These are phyloP conservation scores for Pseudomyrmex concolor DNA, from an alignment of 1,140 invertebrate species.

Conservation along the genomic window DNA sequence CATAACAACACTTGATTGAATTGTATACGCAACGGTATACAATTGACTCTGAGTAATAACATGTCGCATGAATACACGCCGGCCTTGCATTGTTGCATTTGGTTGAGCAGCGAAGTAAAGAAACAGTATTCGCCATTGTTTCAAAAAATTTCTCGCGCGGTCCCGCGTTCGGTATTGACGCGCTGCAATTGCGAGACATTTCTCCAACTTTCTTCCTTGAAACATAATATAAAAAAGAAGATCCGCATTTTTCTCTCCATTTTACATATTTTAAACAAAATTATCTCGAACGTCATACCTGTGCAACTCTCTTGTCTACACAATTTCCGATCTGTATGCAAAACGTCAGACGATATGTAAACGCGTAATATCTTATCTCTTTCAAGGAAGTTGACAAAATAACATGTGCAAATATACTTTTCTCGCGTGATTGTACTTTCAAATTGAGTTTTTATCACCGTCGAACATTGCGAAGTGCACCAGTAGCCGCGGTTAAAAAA, in stretches of 20 bases:
- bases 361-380: background rate
- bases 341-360: too few relatives aligned
- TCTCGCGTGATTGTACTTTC: background rate
- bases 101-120: background rate
- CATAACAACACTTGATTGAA: conserved; percentile 42
- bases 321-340: too few relatives aligned
- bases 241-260: background rate
- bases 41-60: conserved; percentile 47
- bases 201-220: too few relatives aligned
- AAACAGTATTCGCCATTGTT: conserved; percentile 36
- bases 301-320: too few relatives aligned
- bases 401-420: background rate
- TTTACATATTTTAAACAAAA: too few relatives aligned
- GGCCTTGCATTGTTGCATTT: conserved; percentile 49
- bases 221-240: background rate
- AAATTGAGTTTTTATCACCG: background rate
- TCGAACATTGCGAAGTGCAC: background rate
- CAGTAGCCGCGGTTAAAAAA: background rate
- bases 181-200: too few relatives aligned
- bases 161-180: conserved; percentile 29
- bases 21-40: conserved; percentile 37
- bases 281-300: too few relatives aligned
- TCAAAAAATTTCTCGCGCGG: background rate
- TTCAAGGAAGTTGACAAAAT: background rate
- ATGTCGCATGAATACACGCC: conserved; percentile 10